Conservation (phyloP, 2,113 vertebrate species). For the Psammodynastes pulverulentus region DNA sequence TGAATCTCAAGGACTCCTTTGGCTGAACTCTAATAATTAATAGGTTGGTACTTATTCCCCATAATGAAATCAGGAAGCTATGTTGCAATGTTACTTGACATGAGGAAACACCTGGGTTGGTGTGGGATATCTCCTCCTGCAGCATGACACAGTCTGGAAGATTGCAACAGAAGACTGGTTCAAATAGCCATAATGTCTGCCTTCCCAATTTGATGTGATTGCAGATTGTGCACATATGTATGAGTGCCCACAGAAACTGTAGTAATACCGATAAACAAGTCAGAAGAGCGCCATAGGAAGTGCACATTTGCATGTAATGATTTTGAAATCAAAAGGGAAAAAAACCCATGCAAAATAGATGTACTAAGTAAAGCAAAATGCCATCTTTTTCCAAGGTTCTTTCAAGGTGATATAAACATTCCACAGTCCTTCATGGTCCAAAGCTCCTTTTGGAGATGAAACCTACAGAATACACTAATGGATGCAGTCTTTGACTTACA, state of each 20-base stretch:
- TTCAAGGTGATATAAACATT: neutral
- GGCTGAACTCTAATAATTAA: conserved; percentile 37
- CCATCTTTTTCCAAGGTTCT: neutral
- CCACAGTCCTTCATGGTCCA: neutral
- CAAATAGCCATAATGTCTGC: conserved; percentile 47
- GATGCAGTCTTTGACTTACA: neutral
- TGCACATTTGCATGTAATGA: conserved; percentile 10
- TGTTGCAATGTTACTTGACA: conserved; percentile 57
- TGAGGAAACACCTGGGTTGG: conserved; percentile 52
- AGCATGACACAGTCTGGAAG: conserved; percentile 34
- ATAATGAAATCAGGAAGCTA: conserved; percentile 43
- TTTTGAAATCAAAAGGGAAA: neutral
- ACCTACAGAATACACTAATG: neutral
- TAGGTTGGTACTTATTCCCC: conserved; percentile 57
- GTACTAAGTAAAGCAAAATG: neutral
- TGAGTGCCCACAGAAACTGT: conserved; percentile 16
- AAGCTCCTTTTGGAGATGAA: neutral
- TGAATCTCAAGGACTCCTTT: conserved; percentile 52
- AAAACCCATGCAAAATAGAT: neutral
- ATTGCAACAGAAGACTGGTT: conserved; percentile 56
- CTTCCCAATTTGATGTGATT: conserved; percentile 22
- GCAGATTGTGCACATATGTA: neutral
- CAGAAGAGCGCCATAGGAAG: conserved; percentile 29
- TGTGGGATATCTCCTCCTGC: conserved; percentile 22
- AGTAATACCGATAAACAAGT: conserved; percentile 46